Evolutionary conservation across 2,888 invertebrate genomes (phyloP).

Genomic region (Euproctis similis): DNA sequence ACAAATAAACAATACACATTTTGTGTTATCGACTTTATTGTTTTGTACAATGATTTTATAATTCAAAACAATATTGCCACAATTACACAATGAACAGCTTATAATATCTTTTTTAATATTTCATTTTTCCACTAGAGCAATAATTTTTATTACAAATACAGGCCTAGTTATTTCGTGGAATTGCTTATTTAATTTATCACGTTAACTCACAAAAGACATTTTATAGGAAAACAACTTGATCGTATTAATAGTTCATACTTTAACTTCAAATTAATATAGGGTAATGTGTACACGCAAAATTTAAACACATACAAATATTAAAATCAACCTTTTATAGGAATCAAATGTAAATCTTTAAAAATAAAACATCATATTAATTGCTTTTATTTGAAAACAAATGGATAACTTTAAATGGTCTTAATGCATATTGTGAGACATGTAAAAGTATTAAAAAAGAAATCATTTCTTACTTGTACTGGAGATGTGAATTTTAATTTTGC

Average conservation of each 20-base stretch:
- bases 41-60: slow-evolving; percentile 53
- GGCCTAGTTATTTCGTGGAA: slow-evolving; percentile 36
- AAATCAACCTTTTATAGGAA: too few species aligned
- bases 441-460: too few species aligned
- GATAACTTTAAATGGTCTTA: too few species aligned
- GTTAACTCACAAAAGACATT: slow-evolving; percentile 18
- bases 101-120: slow-evolving; percentile 37
- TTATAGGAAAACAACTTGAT: slow-evolving; percentile 18
- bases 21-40: slow-evolving; percentile 69
- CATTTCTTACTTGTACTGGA: too few species aligned
- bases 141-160: slow-evolving; percentile 33
- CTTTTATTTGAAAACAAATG: too few species aligned
- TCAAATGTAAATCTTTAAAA: too few species aligned
- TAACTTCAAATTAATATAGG: too few species aligned
- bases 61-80: slow-evolving; percentile 65
- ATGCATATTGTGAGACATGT: too few species aligned
- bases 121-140: slow-evolving; percentile 30
- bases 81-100: slow-evolving; percentile 46
- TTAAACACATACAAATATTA: too few species aligned
- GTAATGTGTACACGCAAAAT: too few species aligned
- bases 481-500: too few species aligned
- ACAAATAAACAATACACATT: slow-evolving; percentile 40
- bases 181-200: slow-evolving; percentile 28
- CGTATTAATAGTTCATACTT: slow-evolving; percentile 14
- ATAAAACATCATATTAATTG: too few species aligned